Base-by-base conservation (phyloP, 2,113 vertebrate genomes). In the Zingel zingel region DNA sequence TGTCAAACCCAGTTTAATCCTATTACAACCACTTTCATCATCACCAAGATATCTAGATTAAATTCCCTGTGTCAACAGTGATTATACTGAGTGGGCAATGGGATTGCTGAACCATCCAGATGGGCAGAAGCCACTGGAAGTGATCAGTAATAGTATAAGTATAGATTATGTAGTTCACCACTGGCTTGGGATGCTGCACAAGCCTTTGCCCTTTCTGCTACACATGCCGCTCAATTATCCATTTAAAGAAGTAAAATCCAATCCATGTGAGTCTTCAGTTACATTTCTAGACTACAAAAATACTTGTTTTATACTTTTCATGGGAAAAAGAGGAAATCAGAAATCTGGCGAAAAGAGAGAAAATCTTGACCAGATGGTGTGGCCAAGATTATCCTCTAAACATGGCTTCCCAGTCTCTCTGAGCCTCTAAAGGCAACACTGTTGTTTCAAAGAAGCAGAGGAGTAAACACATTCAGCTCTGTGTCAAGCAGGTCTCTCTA, bases 1-100 rank as follows among this genome's bases (percentile, higher is more conserved):
- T 83, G 85, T 88, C 88, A 87, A 85, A 61, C 86, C 84, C 70
- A 64, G 67, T 81, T 90, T 92, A 94, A 95, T 94, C 93, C 93
- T 88, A 91, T 94, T 95, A 90, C 80, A 76, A 77, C 86, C 91
- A 94, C 93, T 93, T 93, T 94, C 92, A 94, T 94, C 89, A 93
- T 93, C 86, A 88, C 91, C 77, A 83, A 88, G 87, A 90, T 88
- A 92, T 92, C 81, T 83, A 82, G 84, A 93, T 92, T 93, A 88
- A 81, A 93, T 93, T 92, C 86, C 90, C 92, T 73, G 61, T 91
- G 89, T 89, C 89, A 85, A 84, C 89, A 87, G 83, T 63, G 86
- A 91, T 88, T 88, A 85, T 43, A 86, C 76, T 66, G 81, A 79
- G 53, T 43, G 74, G 77, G 66, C 61, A 81, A 81, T 76, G 76